phyloP scores from a whole-genome alignment of 2,888 invertebrate genomes.

The Sericinus montela region DNA sequence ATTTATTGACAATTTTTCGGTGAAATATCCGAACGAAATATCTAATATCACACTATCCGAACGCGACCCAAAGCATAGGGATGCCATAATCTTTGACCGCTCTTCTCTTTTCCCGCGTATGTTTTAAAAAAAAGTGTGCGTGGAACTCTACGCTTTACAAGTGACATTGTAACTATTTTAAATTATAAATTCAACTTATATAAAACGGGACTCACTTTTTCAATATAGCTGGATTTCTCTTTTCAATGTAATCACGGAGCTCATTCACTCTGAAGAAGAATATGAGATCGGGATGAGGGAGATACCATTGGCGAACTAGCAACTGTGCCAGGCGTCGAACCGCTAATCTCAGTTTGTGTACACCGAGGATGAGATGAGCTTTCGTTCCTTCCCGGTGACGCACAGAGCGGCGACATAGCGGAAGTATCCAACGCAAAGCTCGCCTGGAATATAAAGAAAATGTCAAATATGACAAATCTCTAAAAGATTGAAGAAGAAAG shows the following conservation, averaged over 20 bases:
- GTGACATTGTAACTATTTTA: no score
- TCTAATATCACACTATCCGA: no score
- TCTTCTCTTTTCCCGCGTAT: no score
- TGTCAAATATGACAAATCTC: neutral
- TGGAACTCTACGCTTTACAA: no score
- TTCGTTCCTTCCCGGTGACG: slow-evolving; percentile 84
- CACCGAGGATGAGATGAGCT: slow-evolving; percentile 69
- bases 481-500: no score
- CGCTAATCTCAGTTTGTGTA: slow-evolving; percentile 81
- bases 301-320: slow-evolving; percentile 79
- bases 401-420: slow-evolving; percentile 80
- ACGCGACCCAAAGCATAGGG: no score
- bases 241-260: slow-evolving; percentile 75
- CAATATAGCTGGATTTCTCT: slow-evolving; percentile 76
- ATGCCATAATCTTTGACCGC: no score
- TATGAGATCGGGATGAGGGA: slow-evolving; percentile 82
- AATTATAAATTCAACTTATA: no score
- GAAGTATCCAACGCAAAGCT: slow-evolving; percentile 80
- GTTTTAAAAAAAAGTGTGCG: no score
- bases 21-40: no score
- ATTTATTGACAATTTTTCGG: neutral
- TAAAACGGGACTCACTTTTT: slow-evolving; percentile 66
- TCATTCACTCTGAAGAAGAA: slow-evolving; percentile 84
- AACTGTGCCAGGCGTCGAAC: slow-evolving; percentile 76
- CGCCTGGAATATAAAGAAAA: slow-evolving; percentile 52